phyloP scores from a whole-genome alignment of 2,888 invertebrate species.

The Hoplodrina ambigua region DNA sequence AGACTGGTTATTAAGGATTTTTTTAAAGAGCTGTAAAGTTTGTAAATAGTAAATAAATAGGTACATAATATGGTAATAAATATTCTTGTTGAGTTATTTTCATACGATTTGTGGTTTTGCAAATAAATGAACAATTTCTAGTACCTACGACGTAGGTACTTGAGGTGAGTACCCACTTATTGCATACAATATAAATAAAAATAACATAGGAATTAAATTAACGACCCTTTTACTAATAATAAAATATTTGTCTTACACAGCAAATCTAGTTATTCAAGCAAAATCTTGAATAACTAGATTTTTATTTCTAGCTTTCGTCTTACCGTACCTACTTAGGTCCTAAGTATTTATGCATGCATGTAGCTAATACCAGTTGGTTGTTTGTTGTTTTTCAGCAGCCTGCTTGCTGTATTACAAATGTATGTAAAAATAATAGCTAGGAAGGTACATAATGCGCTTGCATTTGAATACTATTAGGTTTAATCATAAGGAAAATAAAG shows the following conservation, averaged over 20 bases:
- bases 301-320: background rate
- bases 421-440: background rate
- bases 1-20: no score
- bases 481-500: background rate
- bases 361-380: background rate
- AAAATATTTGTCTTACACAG: slow-evolving; percentile 3
- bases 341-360: slow-evolving; percentile 1
- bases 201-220: background rate
- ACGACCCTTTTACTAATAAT: no score
- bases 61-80: background rate
- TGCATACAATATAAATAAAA: background rate
- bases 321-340: background rate
- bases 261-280: no score
- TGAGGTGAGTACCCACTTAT: no score
- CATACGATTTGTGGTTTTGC: slow-evolving; percentile 3
- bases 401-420: background rate
- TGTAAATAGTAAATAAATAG: no score
- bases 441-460: background rate
- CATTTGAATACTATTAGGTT: background rate
- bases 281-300: no score
- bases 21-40: no score
- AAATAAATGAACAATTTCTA: slow-evolving; percentile 4
- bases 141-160: background rate
- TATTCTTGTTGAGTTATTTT: slow-evolving; percentile 2
- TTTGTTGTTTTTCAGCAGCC: background rate